phyloP scores from a whole-genome alignment of 2,797 vertebrate species.

The Leptoclinus maculatus region DNA sequence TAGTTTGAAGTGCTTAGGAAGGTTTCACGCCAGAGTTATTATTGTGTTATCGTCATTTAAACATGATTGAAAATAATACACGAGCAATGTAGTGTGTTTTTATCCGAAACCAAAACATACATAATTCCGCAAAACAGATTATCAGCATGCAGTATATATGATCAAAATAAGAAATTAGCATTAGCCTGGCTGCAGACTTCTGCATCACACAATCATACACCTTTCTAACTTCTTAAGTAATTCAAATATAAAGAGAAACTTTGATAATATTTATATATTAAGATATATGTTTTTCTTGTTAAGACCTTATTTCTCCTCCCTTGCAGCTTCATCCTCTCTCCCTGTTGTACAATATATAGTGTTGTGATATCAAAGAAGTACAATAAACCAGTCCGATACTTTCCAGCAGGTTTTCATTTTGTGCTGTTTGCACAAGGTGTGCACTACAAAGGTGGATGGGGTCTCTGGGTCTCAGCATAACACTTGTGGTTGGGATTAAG shows the following conservation, averaged over 20 bases:
- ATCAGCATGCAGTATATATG: not conserved
- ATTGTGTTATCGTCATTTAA: no score
- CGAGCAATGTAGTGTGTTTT: no score
- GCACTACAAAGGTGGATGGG: not conserved
- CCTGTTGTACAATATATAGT: not conserved
- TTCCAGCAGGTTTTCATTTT: not conserved
- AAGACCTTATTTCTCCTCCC: not conserved
- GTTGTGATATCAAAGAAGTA: not conserved
- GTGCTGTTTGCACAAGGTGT: conserved; percentile 50
- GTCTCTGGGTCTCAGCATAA: conserved; percentile 40
- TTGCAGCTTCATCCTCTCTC: not conserved
- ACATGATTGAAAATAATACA: no score
- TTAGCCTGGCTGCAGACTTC: not conserved
- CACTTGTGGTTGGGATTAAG: conserved; percentile 26
- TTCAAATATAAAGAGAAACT: not conserved
- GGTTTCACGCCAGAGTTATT: no score
- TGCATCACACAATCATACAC: not conserved
- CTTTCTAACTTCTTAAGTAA: not conserved
- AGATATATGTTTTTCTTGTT: not conserved
- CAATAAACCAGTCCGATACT: not conserved
- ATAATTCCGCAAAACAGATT: not conserved
- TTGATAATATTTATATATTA: no score
- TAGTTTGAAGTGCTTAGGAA: not conserved
- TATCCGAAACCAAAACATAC: no score
- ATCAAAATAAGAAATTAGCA: not conserved